phyloP scores from a whole-genome alignment of 2,797 vertebrate genomes.

The Poliocrania exsul region DNA sequence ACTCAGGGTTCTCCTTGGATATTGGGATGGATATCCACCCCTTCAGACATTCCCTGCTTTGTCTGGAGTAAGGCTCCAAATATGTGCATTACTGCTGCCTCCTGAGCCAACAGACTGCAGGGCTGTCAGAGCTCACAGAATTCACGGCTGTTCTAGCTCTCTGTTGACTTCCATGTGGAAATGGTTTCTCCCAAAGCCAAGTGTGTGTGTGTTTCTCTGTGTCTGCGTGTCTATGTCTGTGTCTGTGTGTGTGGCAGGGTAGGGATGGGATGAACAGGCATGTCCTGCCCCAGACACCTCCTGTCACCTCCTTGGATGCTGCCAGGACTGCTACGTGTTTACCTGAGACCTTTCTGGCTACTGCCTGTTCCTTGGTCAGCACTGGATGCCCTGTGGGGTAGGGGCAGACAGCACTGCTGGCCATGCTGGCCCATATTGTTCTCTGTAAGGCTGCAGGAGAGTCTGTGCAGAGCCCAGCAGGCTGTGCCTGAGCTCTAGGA shows the following conservation, averaged over 20 bases:
- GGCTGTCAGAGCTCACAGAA: not conserved
- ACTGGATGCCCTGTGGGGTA: rapidly evolving
- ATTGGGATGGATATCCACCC: not conserved
- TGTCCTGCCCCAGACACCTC: not conserved
- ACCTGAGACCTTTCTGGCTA: not conserved
- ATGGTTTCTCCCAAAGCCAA: not conserved
- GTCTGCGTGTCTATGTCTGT: not conserved
- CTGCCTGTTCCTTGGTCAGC: not conserved
- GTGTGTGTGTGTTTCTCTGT: not conserved
- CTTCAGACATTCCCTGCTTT: not conserved
- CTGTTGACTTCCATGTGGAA: not conserved
- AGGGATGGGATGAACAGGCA: not conserved
- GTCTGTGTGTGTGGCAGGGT: not conserved
- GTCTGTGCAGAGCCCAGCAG: not conserved
- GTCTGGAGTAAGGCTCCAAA: not conserved
- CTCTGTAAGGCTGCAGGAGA: not conserved
- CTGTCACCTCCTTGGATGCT: not conserved
- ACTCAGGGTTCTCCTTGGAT: not conserved
- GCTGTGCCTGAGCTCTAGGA: not conserved
- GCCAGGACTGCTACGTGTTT: not conserved
- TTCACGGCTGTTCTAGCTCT: not conserved
- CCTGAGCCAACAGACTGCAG: not conserved
- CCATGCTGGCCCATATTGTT: rapidly evolving
- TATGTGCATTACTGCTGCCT: not conserved
- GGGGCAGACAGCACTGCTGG: not conserved